Conservation (phyloP, 2,797 vertebrate genomes). For the Bovichtus diacanthus region DNA sequence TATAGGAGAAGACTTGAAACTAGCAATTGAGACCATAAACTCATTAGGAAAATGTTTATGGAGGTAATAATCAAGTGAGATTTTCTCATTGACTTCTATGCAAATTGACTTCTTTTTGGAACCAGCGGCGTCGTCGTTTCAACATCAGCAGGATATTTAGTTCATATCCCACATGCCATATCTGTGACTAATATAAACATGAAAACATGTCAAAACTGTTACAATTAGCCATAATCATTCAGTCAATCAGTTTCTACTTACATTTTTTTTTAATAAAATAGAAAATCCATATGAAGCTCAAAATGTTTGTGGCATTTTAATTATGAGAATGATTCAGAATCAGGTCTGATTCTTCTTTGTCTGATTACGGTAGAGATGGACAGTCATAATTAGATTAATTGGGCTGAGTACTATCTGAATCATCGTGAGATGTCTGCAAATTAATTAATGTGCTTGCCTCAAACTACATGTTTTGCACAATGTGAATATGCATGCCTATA, state of each 20-base stretch:
- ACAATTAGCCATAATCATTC: slow-evolving; percentile 8
- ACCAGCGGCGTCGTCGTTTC: no score
- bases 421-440: slow-evolving; percentile 41
- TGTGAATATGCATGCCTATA: no score
- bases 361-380: slow-evolving; percentile 26
- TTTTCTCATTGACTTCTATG: no score
- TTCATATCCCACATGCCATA: not conserved
- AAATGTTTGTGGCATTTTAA: slow-evolving; percentile 1
- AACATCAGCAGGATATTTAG: not conserved
- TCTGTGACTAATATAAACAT: no score
- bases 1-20: no score
- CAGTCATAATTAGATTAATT: slow-evolving; percentile 59
- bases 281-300: slow-evolving; percentile 9
- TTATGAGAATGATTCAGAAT: slow-evolving; percentile 42
- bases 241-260: no score
- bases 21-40: no score
- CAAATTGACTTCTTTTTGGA: no score
- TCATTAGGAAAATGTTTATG: no score
- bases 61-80: no score
- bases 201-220: no score
- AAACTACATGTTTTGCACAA: not conserved
- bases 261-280: no score
- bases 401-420: slow-evolving; percentile 41
- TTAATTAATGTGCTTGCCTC: slow-evolving; percentile 5
- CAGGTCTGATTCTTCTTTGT: slow-evolving; percentile 21